These are phyloP conservation scores for Myodes glareolus DNA, from an alignment of 2,113 vertebrate genomes.

Conservation along the genomic window DNA sequence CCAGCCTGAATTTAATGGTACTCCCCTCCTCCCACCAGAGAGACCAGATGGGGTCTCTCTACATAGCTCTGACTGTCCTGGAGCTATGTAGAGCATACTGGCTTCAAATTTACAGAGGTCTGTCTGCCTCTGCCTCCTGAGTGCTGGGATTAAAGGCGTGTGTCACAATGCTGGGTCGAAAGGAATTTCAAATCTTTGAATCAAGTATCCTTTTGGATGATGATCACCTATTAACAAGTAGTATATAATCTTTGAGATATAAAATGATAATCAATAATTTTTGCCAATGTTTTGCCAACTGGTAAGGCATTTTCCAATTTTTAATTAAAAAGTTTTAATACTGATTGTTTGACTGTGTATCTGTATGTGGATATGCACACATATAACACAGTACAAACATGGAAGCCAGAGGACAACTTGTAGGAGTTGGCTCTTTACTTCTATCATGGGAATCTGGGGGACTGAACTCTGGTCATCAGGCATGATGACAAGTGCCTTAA, in stretches of 20 bases:
- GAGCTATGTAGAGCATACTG: not conserved
- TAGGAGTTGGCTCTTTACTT: not conserved
- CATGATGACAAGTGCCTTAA: too few relatives aligned
- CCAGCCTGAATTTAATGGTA: not conserved
- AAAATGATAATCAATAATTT: conserved; percentile 10
- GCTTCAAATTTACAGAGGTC: too few relatives aligned
- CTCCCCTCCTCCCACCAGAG: too few relatives aligned
- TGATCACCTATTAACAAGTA: not conserved
- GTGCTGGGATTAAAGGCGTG: not conserved
- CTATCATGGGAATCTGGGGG: not conserved
- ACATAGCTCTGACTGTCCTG: not conserved
- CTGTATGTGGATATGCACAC: not conserved
- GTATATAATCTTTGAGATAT: not conserved
- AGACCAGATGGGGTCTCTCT: too few relatives aligned
- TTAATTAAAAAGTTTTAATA: not conserved
- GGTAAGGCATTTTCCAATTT: not conserved
- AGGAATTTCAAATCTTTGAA: conserved; percentile 6
- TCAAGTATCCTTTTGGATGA: not conserved
- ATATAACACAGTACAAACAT: not conserved
- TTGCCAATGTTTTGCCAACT: not conserved
- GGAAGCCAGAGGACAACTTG: not conserved
- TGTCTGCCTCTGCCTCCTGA: not conserved
- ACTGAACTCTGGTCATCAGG: not conserved
- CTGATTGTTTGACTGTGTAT: not conserved
- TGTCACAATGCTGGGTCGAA: not conserved